These are phyloP conservation scores for Aquatica leii DNA, from an alignment of 2,888 invertebrate genomes.

Conservation along the genomic window DNA sequence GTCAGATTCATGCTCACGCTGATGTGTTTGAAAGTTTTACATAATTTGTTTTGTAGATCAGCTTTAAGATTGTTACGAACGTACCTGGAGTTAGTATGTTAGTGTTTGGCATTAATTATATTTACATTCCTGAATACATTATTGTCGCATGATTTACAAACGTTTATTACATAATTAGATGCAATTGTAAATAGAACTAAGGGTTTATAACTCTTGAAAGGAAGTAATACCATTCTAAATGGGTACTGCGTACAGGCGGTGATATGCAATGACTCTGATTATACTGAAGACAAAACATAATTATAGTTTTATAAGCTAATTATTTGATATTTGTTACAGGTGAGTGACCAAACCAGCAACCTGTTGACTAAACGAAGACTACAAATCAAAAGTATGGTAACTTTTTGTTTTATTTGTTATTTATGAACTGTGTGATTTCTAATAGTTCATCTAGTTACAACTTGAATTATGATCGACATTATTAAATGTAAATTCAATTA, in stretches of 20 bases:
- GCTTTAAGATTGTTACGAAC: too few relatives aligned
- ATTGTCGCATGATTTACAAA: too few relatives aligned
- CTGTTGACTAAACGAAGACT: conserved; percentile 26
- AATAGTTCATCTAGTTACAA: too few relatives aligned
- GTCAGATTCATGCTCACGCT: too few relatives aligned
- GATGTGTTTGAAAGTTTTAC: too few relatives aligned
- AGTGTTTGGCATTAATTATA: too few relatives aligned
- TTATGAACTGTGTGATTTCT: neutral
- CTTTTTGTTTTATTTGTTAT: neutral
- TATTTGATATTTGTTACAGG: conserved; percentile 41
- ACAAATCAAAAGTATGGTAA: conserved; percentile 28
- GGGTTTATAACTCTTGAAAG: conserved; percentile 8
- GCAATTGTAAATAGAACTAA: neutral
- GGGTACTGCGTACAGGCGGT: conserved; percentile 1
- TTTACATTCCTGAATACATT: too few relatives aligned
- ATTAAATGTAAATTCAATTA: neutral
- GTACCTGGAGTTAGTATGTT: too few relatives aligned
- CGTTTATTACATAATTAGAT: conserved; percentile 9
- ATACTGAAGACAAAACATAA: conserved; percentile 37
- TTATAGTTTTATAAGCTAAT: conserved; percentile 38
- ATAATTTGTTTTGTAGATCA: too few relatives aligned
- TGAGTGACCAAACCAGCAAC: conserved; percentile 36
- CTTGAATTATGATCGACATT: neutral
- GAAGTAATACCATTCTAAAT: conserved; percentile 21
- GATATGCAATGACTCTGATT: conserved; percentile 13